A percentile compares a stretch with the other conserved stretches of the same genome.
These are phyloP conservation scores for Aricia artaxerxes DNA, from an alignment of 2,888 invertebrate genomes.

Conservation along the genomic window DNA sequence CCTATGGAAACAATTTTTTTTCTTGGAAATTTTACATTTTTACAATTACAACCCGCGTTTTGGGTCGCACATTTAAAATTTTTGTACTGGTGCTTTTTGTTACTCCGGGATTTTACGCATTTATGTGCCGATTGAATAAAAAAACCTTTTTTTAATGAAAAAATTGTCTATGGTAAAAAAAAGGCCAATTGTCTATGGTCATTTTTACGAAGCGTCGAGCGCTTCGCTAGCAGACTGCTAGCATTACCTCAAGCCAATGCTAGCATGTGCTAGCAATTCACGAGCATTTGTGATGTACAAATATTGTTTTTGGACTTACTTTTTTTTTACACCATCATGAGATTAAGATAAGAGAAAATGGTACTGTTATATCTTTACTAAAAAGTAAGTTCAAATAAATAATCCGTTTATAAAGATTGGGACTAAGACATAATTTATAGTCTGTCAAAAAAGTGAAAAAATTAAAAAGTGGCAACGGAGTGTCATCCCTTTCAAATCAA, in stretches of 20 bases:
- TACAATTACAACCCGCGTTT: slow-evolving; percentile 34
- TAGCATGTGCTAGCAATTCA: neutral
- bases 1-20: slow-evolving; percentile 33
- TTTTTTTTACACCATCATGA: neutral
- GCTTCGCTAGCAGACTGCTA: slow-evolving; percentile 5
- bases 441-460: too few species aligned
- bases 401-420: neutral
- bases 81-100: slow-evolving; percentile 37
- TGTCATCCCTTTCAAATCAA: too few species aligned
- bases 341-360: neutral
- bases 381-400: neutral
- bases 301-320: slow-evolving; percentile 12
- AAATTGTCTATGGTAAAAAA: neutral
- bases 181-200: neutral
- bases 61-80: slow-evolving; percentile 35
- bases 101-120: slow-evolving; percentile 46
- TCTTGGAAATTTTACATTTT: slow-evolving; percentile 32
- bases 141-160: neutral
- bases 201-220: neutral
- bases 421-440: neutral
- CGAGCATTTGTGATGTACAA: slow-evolving; percentile 17
- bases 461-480: too few species aligned
- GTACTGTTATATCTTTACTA: neutral
- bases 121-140: slow-evolving; percentile 41
- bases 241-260: slow-evolving; percentile 3